Evolutionary conservation across 2,888 invertebrate species (phyloP), one percentile per base, ranked within the genome.

Genomic region (Rapana venosa): DNA sequence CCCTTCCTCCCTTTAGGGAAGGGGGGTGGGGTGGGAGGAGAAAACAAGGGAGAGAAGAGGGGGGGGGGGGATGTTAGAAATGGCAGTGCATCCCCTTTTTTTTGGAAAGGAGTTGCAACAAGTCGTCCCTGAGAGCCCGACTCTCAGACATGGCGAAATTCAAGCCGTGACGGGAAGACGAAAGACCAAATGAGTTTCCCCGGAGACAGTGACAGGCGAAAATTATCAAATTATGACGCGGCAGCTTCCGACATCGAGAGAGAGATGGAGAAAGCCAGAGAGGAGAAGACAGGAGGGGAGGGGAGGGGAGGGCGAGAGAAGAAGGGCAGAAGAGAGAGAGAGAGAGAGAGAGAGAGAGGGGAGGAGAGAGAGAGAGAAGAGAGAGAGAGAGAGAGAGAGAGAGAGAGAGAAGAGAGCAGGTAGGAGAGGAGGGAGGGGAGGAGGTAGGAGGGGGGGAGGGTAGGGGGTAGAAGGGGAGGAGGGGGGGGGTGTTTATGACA

Each of bases 151-250:
- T 36, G 8, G 47, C 17, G 85, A 85, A 58, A 86, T 86, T 66
- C 86, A 66, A 86, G n/a, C 86, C 66, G 2, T 1, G 66, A 20
- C 61, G 66, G 86, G 26, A 66, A 86, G 86, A 61, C 66, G 32
- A n/a, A 86, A 66, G 61, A 66, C 58, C 32, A 86, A 86, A 86
- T 86, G 61, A 86, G 61, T 86, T 86, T 66, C 66, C 86, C 86
- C 35, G 35, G 32, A 61, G 61, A 66, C 22, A 32, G 8, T 86
- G 86, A 86, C 86, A 86, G 86, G 58, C 58, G 61, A 61, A 86
- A 86, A 86, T 86, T 61, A 86, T 86, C 66, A 86, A 66, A 86
- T 86, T 86, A 86, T 86, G 86, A 86, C 58, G 58, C 30, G 13
- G 66, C 32, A 35, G 81, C 61, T 86, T n/a, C 61, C 61, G 81